phyloP scores from a whole-genome alignment of 2,888 invertebrate genomes.

The Uropetala carovei region DNA sequence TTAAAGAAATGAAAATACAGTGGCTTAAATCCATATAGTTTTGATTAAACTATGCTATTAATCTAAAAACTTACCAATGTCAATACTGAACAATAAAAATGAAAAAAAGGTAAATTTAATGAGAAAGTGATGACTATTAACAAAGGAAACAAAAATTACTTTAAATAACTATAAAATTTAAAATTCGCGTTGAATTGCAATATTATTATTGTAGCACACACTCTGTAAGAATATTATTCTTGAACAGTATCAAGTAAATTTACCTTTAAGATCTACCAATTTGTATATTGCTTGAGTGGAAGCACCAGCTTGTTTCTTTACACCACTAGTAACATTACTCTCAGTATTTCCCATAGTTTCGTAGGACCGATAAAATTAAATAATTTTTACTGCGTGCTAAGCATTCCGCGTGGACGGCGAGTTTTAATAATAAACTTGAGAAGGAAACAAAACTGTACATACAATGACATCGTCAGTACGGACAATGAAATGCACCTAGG shows the following conservation, averaged over 20 bases:
- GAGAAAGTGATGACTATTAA: no score
- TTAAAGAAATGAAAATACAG: slow-evolving; percentile 60
- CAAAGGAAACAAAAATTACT: no score
- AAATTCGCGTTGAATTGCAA: no score
- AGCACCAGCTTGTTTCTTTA: slow-evolving; percentile 95
- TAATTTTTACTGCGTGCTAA: not conserved
- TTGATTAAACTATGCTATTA: no score
- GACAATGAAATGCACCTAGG: not conserved
- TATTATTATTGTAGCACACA: no score
- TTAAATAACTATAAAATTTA: no score
- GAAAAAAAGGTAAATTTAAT: no score
- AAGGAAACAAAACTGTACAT: not conserved
- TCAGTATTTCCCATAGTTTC: slow-evolving; percentile 76
- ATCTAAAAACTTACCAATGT: no score
- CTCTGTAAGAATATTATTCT: no score
- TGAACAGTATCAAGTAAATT: slow-evolving; percentile 55
- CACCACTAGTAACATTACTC: slow-evolving; percentile 90
- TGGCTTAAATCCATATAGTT: no score
- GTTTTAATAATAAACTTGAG: not conserved
- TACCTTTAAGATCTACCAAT: slow-evolving; percentile 92
- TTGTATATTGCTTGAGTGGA: slow-evolving; percentile 91
- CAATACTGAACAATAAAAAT: no score
- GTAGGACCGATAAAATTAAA: not conserved
- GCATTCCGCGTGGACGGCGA: not conserved
- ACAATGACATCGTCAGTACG: not conserved